phyloP scores from a whole-genome alignment of 1,140 invertebrate genomes.

The Drosophila pallidifrons region DNA sequence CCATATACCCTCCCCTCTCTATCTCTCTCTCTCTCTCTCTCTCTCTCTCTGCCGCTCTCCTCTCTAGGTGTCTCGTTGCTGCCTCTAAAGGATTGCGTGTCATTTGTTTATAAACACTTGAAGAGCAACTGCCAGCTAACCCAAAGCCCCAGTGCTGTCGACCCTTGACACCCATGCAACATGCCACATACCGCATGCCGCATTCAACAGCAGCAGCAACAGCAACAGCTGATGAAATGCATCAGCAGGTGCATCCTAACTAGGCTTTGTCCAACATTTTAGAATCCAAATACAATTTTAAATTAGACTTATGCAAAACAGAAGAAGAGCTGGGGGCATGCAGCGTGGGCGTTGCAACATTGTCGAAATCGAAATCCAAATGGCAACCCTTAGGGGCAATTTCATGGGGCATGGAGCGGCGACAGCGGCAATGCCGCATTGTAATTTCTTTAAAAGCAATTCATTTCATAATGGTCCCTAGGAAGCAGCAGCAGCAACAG shows the following conservation, averaged over 20 bases:
- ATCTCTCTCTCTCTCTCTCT: background rate
- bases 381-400: constrained; percentile 32
- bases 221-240: constrained; percentile 41
- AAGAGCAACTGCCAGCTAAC: constrained; percentile 37
- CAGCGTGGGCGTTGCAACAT: constrained; percentile 24
- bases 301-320: background rate
- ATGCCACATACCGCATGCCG: constrained; percentile 3
- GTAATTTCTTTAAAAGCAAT: constrained; percentile 84
- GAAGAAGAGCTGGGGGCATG: background rate
- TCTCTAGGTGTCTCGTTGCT: constrained; percentile 28
- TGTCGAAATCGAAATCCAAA: constrained; percentile 37
- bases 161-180: constrained; percentile 45
- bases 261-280: constrained; percentile 23
- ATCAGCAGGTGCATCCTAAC: constrained; percentile 16
- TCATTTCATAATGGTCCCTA: constrained; percentile 78
- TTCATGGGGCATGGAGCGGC: constrained; percentile 3
- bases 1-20: constrained; percentile 15
- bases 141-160: constrained; percentile 49
- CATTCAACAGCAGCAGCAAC: background rate
- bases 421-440: constrained; percentile 56
- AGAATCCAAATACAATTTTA: background rate
- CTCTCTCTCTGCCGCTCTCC: constrained; percentile 11
- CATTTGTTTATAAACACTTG: constrained; percentile 81
- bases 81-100: constrained; percentile 77
- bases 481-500: constrained; percentile 47